A percentile compares a stretch with the other conserved stretches of the same genome.
Evolutionary conservation across 1,140 invertebrate genomes (phyloP).

Genomic region (Drosophila carrolli): DNA sequence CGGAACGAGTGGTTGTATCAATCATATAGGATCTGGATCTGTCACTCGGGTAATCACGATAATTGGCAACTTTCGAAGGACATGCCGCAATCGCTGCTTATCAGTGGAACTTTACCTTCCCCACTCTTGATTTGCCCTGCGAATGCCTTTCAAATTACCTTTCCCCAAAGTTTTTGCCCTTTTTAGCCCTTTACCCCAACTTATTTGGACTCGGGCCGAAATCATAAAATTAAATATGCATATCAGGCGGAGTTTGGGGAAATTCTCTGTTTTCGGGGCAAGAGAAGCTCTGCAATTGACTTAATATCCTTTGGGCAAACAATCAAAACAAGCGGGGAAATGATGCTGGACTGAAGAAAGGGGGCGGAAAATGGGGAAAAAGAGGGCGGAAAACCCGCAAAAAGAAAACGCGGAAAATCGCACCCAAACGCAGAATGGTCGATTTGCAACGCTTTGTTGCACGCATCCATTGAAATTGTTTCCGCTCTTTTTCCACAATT

Average conservation of each 20-base stretch:
- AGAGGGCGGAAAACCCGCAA: constrained; percentile 3
- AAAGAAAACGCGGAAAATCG: constrained; percentile 35
- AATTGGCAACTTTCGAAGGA: constrained; percentile 27
- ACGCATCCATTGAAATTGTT: constrained; percentile 61
- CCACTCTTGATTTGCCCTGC: not conserved
- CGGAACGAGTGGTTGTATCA: constrained; percentile 13
- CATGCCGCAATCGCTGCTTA: not conserved
- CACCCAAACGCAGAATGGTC: constrained; percentile 11
- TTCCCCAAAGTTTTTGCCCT: not conserved
- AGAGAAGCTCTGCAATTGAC: constrained; percentile 62
- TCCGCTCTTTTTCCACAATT: constrained; percentile 41
- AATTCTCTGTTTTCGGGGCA: constrained; percentile 6
- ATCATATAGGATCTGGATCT: constrained; percentile 20
- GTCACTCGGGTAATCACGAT: constrained; percentile 33
- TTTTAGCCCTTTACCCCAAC: not conserved
- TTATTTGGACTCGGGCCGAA: constrained; percentile 17
- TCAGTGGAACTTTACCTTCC: not conserved
- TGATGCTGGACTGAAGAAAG: constrained; percentile 1
- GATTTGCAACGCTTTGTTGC: constrained; percentile 78
- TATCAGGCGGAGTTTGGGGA: constrained; percentile 13
- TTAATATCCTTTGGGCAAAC: constrained; percentile 78
- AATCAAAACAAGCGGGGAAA: constrained; percentile 51
- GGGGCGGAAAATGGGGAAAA: constrained; percentile 1
- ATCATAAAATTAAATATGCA: constrained; percentile 78
- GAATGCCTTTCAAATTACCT: constrained; percentile 13